phyloP scores from a whole-genome alignment of 2,888 invertebrate genomes.

The Thysanoteuthis rhombus region DNA sequence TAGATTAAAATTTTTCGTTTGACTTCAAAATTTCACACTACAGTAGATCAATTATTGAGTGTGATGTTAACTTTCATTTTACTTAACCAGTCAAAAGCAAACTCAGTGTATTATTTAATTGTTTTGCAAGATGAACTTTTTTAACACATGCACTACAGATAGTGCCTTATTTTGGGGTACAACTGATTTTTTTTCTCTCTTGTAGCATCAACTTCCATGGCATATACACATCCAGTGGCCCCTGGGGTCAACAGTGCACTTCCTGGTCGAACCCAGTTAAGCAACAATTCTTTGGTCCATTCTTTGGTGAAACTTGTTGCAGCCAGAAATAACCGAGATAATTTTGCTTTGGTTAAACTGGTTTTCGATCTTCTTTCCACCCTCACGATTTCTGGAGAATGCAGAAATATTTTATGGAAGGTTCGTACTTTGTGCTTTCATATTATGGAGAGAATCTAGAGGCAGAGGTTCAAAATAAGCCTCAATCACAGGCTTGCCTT shows the following conservation, averaged over 20 bases:
- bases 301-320: conserved; percentile 55
- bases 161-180: too few species aligned
- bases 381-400: conserved; percentile 58
- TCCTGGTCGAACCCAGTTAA: conserved; percentile 42
- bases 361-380: conserved; percentile 59
- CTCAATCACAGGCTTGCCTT: too few species aligned
- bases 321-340: conserved; percentile 41
- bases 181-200: conserved; percentile 14
- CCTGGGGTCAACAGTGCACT: conserved; percentile 30
- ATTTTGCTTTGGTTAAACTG: conserved; percentile 39
- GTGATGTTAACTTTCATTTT: too few species aligned
- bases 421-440: conserved; percentile 42
- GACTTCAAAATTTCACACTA: too few species aligned
- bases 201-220: conserved; percentile 55
- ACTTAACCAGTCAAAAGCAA: too few species aligned
- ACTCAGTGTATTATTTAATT: too few species aligned
- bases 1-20: too few species aligned
- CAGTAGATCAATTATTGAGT: too few species aligned
- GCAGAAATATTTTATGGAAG: conserved; percentile 64
- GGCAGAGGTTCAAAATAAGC: too few species aligned
- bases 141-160: too few species aligned
- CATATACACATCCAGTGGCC: conserved; percentile 43
- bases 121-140: too few species aligned
- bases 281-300: conserved; percentile 61
- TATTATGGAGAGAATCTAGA: too few species aligned